A percentile compares a stretch with the other conserved stretches of the same genome.
phyloP scores from a whole-genome alignment of 2,113 vertebrate species.

The Oryzias javanicus region DNA sequence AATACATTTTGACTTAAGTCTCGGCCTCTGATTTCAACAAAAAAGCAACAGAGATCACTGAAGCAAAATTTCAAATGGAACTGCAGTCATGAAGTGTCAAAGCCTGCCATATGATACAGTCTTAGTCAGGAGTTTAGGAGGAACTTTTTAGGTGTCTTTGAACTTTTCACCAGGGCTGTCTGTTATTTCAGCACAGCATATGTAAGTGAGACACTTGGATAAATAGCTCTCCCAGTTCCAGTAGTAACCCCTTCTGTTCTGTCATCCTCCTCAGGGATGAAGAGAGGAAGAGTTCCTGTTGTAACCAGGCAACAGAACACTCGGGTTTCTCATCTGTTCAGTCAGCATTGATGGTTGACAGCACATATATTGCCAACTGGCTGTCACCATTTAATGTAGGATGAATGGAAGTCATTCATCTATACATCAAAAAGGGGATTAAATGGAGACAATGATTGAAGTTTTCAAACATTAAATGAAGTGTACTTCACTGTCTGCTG shows the following conservation, averaged over 20 bases:
- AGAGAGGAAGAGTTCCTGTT: neutral
- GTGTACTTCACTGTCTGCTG: no score
- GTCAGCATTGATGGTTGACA: neutral
- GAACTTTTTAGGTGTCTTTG: neutral
- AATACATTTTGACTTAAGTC: no score
- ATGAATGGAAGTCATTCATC: neutral
- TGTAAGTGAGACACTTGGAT: neutral
- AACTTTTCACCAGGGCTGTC: neutral
- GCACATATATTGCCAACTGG: neutral
- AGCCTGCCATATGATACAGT: no score
- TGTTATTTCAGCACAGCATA: neutral
- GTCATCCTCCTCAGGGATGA: constrained; percentile 3
- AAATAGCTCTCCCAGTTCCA: neutral
- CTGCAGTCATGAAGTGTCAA: no score
- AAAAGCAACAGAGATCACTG: no score
- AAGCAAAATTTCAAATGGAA: no score
- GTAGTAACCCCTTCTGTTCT: neutral
- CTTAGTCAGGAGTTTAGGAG: no score
- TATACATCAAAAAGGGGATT: neutral
- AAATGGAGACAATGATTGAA: no score
- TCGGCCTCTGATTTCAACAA: no score
- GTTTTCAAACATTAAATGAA: no score
- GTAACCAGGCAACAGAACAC: constrained; percentile 9
- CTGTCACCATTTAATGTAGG: no score
- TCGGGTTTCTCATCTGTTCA: neutral